Percentiles rank a stretch among this genome's conserved stretches.
Evolutionary conservation across 2,797 vertebrate species (phyloP).

Genomic region (Halcyon badia): DNA sequence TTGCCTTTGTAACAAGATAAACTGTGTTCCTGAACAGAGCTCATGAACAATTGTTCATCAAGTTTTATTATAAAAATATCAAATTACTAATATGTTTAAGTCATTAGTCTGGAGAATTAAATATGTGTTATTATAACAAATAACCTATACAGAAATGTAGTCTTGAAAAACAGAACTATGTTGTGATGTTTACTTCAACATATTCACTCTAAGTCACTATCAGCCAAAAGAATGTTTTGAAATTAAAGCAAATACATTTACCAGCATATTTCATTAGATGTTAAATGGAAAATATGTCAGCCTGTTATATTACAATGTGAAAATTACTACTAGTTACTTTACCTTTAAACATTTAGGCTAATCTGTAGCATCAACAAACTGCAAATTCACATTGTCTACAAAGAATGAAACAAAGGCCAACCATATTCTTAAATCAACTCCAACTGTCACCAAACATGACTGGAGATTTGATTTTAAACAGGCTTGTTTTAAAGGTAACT

Average conservation of each 20-base stretch:
- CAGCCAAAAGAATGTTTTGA: background rate
- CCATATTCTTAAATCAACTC: background rate
- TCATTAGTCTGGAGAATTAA: background rate
- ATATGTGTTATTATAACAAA: background rate
- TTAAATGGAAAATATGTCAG: background rate
- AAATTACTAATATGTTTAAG: background rate
- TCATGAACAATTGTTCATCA: background rate
- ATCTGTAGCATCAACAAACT: background rate
- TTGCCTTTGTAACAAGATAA: background rate
- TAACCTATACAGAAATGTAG: background rate
- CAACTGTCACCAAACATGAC: background rate
- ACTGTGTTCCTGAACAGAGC: background rate
- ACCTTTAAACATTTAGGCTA: background rate
- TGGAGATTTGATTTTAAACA: background rate
- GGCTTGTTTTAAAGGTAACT: background rate
- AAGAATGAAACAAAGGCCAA: background rate
- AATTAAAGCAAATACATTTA: background rate
- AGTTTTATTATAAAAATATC: background rate
- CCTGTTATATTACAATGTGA: background rate
- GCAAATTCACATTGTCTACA: background rate
- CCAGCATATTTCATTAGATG: background rate
- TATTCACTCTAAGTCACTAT: background rate
- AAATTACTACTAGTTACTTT: background rate
- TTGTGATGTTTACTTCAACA: background rate
- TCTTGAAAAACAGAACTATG: background rate